Conservation (phyloP, 2,888 invertebrate species). For the Podabrus alpinus region DNA sequence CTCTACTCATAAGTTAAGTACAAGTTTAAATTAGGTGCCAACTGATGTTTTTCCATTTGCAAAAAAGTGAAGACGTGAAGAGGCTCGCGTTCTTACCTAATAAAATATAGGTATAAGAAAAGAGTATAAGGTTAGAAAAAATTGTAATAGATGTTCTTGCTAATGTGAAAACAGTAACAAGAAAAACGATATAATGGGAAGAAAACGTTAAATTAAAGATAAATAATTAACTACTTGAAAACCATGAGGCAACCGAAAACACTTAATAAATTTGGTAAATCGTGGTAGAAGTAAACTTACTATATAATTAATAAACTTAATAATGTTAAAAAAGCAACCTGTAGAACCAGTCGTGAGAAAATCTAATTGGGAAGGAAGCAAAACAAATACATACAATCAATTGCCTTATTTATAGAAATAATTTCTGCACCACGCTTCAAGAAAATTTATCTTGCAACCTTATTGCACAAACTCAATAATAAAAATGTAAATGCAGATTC, state of each 20-base stretch:
- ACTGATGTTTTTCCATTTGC: not conserved
- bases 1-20: not conserved
- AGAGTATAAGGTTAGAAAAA: not conserved
- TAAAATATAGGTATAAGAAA: not conserved
- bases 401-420: conserved; percentile 22
- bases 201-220: not conserved
- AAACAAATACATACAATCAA: conserved; percentile 21
- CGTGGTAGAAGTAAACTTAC: conserved; percentile 30
- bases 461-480: not conserved
- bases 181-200: not conserved
- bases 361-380: conserved; percentile 26
- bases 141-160: not conserved
- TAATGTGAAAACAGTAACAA: not conserved
- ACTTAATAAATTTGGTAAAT: conserved; percentile 36
- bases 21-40: not conserved
- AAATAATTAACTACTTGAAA: not conserved
- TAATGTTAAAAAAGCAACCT: conserved; percentile 33
- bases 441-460: not conserved
- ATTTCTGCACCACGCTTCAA: conserved; percentile 16
- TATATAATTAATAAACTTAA: conserved; percentile 39
- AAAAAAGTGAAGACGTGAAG: not conserved
- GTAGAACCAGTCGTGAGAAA: conserved; percentile 26
- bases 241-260: conserved; percentile 31
- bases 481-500: not conserved
- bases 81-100: not conserved